Conservation (phyloP, 2,888 invertebrate genomes). For the Pseudanteris insignis region DNA sequence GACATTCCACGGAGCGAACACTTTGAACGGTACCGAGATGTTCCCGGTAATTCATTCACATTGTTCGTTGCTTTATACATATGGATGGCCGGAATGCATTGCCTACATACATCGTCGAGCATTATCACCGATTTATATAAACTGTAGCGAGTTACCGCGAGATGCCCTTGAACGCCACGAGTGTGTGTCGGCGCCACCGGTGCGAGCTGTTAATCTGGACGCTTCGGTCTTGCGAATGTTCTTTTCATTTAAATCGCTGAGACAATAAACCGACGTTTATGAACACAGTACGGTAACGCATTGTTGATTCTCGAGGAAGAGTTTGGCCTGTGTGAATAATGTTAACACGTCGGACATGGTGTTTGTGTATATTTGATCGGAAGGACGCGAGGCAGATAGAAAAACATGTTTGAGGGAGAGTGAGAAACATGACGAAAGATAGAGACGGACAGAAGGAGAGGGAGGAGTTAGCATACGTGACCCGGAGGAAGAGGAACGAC, state of each 20-base stretch:
- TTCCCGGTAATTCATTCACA: slow-evolving; percentile 37
- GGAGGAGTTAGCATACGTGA: slow-evolving; percentile 7
- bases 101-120: slow-evolving; percentile 15
- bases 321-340: no score
- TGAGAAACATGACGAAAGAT: no score
- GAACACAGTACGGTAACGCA: no score
- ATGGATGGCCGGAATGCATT: slow-evolving; percentile 35
- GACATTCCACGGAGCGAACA: slow-evolving; percentile 23
- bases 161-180: slow-evolving; percentile 45
- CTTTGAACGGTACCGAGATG: slow-evolving; percentile 32
- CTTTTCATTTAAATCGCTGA: no score
- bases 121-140: slow-evolving; percentile 30
- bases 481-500: slow-evolving; percentile 15
- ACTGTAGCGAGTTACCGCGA: slow-evolving; percentile 33
- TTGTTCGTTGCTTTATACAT: slow-evolving; percentile 42
- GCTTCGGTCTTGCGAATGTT: no score
- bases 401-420: no score
- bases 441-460: background rate
- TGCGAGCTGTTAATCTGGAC: slow-evolving; percentile 61
- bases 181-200: slow-evolving; percentile 46
- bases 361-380: no score
- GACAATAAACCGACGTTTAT: no score
- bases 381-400: slow-evolving; percentile 11
- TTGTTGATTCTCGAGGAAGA: no score
- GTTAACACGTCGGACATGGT: no score